Evolutionary conservation across 2,797 vertebrate genomes (phyloP).

Genomic region (Danio aesculapii): DNA sequence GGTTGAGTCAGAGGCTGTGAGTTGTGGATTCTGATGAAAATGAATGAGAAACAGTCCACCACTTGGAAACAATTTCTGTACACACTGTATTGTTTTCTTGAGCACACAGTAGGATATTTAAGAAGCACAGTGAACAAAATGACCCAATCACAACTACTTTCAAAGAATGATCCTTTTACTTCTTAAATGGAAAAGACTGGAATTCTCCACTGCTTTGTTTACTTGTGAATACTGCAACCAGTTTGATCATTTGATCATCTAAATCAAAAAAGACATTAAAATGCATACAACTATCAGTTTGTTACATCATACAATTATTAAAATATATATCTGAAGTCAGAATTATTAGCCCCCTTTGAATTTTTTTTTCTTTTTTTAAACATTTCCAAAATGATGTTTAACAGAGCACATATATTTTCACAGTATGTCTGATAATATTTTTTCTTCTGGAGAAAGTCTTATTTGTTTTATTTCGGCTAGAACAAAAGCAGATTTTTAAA

Average conservation of each 20-base stretch:
- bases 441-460: no score
- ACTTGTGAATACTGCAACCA: background rate
- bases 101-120: background rate
- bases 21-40: constrained; percentile 29
- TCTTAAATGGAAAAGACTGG: background rate
- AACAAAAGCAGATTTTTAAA: no score
- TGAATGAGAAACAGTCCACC: constrained; percentile 15
- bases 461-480: no score
- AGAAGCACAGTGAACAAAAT: background rate
- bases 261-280: background rate
- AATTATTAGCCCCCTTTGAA: no score
- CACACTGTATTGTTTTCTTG: constrained; percentile 14
- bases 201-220: background rate
- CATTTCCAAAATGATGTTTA: no score
- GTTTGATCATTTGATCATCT: background rate
- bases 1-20: constrained; percentile 58
- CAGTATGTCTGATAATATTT: no score
- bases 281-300: no score
- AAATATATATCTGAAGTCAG: no score
- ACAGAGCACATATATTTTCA: no score
- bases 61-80: constrained; percentile 2
- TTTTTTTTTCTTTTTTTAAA: no score
- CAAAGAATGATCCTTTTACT: background rate
- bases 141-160: background rate
- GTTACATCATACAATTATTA: no score